Base-by-base conservation (phyloP, 2,888 invertebrate genomes). In the Eupeodes luniger region DNA sequence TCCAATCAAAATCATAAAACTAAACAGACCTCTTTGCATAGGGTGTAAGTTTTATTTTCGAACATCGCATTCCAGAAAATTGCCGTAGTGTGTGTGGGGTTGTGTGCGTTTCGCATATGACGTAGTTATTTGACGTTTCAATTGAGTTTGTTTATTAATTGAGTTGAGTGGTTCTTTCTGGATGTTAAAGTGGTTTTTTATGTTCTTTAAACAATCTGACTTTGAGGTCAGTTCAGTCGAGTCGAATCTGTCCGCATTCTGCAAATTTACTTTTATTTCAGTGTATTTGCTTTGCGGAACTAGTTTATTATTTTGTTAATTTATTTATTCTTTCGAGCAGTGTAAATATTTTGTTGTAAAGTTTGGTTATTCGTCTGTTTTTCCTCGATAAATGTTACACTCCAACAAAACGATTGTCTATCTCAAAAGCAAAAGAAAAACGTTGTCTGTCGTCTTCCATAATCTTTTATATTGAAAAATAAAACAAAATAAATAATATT, bases 171-270 rank as follows among this genome's bases (percentile, higher is more conserved):
- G 27, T 66, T 66, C 27, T 66, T 10, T n/a, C 11, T 62, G 11
- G 6, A 5, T 40, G 40, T 27, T 27, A 66, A 27, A 47, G 66
- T 66, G 47, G 47, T 66, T 47, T 66, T 49, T 3, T n/a, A 16
- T 40, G 44, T 51, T 16, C 14, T 66, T 66, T 66, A 66, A 66
- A 66, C 66, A 66, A 66, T 66, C 66, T 66, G 47, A 49, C 66
- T 66, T 66, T 66, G 66, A 27, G 19, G 47, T 66, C 49, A 66
- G 27, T 66, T 66, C 66, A 47, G 51, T 34, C 51, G 51, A 67
- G 16, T 59, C 12, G 57, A 51, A 12, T 9, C 9, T 36, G 34
- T 27, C 12, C 66, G 27, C 53, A 36, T 36, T 69, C 16, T 27
- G 16, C 67, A 69, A 53, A 34, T 69, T 69, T 53, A 11, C 14